Evolutionary conservation across 2,113 vertebrate species (phyloP).

Genomic region (Crotalus helleri): DNA sequence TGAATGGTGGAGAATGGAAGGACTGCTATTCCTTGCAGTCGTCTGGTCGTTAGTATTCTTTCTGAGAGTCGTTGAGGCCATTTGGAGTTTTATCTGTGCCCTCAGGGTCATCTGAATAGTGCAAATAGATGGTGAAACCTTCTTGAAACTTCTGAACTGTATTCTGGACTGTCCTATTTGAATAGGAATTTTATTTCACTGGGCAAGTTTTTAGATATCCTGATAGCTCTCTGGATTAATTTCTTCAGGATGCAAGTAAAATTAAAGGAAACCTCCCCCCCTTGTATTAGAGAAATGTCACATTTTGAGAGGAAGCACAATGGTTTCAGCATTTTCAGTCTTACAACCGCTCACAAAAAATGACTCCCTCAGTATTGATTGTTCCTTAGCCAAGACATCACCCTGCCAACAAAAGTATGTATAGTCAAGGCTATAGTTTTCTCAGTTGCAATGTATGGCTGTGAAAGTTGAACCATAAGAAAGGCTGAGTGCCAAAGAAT

Average conservation of each 20-base stretch:
- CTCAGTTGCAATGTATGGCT: no score
- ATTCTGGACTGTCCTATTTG: conserved; percentile 22
- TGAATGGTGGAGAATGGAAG: not conserved
- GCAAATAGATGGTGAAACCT: not conserved
- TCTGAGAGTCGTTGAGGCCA: not conserved
- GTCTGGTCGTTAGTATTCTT: not conserved
- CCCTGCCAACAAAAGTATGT: no score
- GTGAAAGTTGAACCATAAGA: no score
- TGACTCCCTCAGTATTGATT: not conserved
- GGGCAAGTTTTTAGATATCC: conserved; percentile 39
- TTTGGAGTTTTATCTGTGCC: not conserved
- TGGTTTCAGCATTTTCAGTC: conserved; percentile 38
- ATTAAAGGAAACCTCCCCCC: no score
- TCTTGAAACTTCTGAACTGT: not conserved
- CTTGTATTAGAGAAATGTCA: conserved; percentile 15
- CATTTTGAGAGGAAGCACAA: conserved; percentile 34
- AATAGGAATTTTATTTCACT: not conserved
- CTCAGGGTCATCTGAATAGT: not conserved
- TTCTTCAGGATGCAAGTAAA: not conserved
- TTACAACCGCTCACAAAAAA: not conserved
- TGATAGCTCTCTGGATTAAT: conserved; percentile 42
- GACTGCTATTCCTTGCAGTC: not conserved
- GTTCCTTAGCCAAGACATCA: conserved; percentile 3
- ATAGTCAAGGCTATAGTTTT: no score
- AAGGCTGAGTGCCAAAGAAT: no score